Evolutionary conservation across 2,888 invertebrate species (phyloP).

Genomic region (Tricholauxania praeusta): DNA sequence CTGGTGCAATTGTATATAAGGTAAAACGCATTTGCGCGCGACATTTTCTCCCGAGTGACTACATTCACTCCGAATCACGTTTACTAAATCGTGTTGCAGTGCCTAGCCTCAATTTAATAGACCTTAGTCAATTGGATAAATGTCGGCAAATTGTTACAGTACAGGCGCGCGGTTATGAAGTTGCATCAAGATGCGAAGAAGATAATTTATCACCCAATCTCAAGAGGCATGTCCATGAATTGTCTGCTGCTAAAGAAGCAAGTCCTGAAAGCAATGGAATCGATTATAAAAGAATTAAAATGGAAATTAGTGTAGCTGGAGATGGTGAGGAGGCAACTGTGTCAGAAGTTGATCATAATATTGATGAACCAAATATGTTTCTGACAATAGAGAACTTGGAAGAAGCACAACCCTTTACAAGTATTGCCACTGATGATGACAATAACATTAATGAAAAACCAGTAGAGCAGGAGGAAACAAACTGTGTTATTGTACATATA

Average conservation of each 20-base stretch:
- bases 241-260: neutral
- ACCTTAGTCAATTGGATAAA: conserved; percentile 44
- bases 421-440: no score
- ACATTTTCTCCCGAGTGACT: conserved; percentile 55
- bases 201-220: no score
- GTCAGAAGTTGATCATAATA: neutral
- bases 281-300: neutral
- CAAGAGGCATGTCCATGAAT: no score
- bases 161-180: conserved; percentile 4
- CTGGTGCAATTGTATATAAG: conserved; percentile 40
- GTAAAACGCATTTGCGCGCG: conserved; percentile 49
- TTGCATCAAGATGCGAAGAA: neutral
- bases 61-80: conserved; percentile 52
- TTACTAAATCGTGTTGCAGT: conserved; percentile 52
- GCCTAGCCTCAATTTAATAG: conserved; percentile 51
- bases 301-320: neutral
- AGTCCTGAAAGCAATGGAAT: neutral
- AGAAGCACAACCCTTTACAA: no score
- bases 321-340: neutral
- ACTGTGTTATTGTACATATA: no score
- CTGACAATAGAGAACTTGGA: neutral
- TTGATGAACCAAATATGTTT: conserved; percentile 3
- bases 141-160: conserved; percentile 32
- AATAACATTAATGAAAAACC: no score
- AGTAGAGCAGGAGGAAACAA: no score